Evolutionary conservation across 1,140 invertebrate genomes (phyloP), one percentile per base, ranked within the genome.

Genomic region (Trissolcus basalis): DNA sequence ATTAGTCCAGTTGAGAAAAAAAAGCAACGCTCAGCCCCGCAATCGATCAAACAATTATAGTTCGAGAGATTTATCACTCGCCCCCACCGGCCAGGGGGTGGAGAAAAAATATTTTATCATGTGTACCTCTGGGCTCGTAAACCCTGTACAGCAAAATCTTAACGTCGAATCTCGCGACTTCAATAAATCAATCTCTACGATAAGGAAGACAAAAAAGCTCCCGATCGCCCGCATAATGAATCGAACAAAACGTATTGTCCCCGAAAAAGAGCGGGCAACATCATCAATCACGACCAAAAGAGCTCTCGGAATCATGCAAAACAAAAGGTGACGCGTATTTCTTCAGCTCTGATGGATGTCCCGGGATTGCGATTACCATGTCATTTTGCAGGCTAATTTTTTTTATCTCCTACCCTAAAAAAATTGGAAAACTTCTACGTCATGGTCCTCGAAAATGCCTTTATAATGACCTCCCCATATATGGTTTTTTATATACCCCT

Each of bases 221-320:
- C 60, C 45, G 70, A 60, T 73, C 61, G 61, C 50, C 61, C 55
- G 61, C 41, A 67, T 73, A 73, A 73, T 61, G 56, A 65, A 67
- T 67, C 61, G 63, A 74, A 74, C 71, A 51, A 51, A 58, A 68
- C 63, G 61, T 68, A 74, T 74, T 74, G 70, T 67, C 63, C 45
- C 56, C 50, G 47, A 68, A 67, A 74, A 68, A 68, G 19, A 27
- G 13, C 55, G 48, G 56, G 50, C 50, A 45, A 7, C 27, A 16
- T 68, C 71, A 74, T 74, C 71, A 67, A 74, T 74, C 71, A 74
- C 61, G 15, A 4, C 33, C 39, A 11, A 50, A 51, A 48, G 61
- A 56, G 56, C 44, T 35, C 19, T 6, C 35, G 45, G 32, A 61
- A 68, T 67, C 71, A 74, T 74, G 71, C 71, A 74, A 74, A 74